Evolutionary conservation across 2,888 invertebrate species (phyloP).

Genomic region (Teleogryllus oceanicus): DNA sequence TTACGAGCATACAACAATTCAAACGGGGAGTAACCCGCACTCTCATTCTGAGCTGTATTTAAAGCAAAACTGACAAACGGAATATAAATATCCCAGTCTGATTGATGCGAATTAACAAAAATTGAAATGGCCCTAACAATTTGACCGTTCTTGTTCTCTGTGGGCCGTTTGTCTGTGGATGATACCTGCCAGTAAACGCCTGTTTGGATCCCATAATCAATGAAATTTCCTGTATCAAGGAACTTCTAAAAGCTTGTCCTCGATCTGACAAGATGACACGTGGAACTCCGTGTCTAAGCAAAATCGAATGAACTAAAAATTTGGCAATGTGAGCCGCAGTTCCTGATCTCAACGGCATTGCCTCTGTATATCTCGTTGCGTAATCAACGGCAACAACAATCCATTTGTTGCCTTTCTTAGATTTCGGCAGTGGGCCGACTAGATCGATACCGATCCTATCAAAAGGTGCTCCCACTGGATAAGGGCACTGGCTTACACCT

Average conservation of each 20-base stretch:
- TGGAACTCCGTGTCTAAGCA: conserved; percentile 37
- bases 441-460: conserved; percentile 27
- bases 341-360: conserved; percentile 38
- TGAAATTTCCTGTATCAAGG: conserved; percentile 26
- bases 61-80: background rate
- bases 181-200: conserved; percentile 23
- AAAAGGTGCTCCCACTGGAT: conserved; percentile 18
- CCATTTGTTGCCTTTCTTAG: conserved; percentile 35
- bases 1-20: background rate
- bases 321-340: conserved; percentile 38
- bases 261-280: conserved; percentile 38
- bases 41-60: background rate
- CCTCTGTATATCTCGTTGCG: conserved; percentile 38
- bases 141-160: background rate
- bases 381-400: conserved; percentile 38
- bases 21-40: background rate
- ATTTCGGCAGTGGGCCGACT: conserved; percentile 37
- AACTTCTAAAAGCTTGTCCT: conserved; percentile 32
- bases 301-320: conserved; percentile 34
- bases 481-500: background rate
- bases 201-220: too few relatives aligned
- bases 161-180: conserved; percentile 27
- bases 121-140: background rate
- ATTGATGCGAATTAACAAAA: background rate
- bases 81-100: background rate